Base-by-base conservation (phyloP, 2,113 vertebrate species). In the Pan paniscus region DNA sequence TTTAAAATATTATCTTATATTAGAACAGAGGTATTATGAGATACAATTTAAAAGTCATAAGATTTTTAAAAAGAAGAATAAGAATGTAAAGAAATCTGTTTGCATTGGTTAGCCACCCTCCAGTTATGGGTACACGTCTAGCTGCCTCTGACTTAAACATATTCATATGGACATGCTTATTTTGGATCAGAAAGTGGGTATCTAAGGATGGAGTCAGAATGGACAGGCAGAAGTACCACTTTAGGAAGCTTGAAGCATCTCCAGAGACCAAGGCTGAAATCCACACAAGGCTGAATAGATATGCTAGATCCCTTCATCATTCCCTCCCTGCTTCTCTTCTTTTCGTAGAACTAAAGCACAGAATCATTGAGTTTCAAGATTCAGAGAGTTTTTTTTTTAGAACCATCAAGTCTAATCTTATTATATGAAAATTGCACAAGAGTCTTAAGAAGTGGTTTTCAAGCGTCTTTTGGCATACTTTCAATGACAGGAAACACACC, bases 1-100 rank as follows among this genome's bases (percentile, higher is more conserved):
- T 32, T 86, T 88, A 84, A 97, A 97, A 86, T 72, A 75, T 11
- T 67, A 64, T 46, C 90, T 95, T 68, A 96, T 55, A 84, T 86
- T 83, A 86, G 86, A 97, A 48, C 2, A 89, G 20, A 38, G 35
- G 64, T 52, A 85, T 8, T 38, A 90, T 35, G 10, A 91, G 93
- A 23, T 32, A 88, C 5, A 85, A 32, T 57, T 86, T 90, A 83
- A 79, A 96, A 55, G 68, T 80, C 30, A 4, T 12, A 72, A 67
- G 12, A 50, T 67, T 38, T 86, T 94, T 55, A 23, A 80, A 55
- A 80, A 22, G 18, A 55, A 80, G 50, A 55, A 23, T 80, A 80
- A 23, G 11, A 55, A 55, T 38, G 20, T 35, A 92, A 85, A 96
- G 27, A 86, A 82, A 95, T 92, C 59, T 89, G 27, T 67, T 93